Base-by-base conservation (phyloP, 1,140 invertebrate genomes). In the Zaprionus davidi region DNA sequence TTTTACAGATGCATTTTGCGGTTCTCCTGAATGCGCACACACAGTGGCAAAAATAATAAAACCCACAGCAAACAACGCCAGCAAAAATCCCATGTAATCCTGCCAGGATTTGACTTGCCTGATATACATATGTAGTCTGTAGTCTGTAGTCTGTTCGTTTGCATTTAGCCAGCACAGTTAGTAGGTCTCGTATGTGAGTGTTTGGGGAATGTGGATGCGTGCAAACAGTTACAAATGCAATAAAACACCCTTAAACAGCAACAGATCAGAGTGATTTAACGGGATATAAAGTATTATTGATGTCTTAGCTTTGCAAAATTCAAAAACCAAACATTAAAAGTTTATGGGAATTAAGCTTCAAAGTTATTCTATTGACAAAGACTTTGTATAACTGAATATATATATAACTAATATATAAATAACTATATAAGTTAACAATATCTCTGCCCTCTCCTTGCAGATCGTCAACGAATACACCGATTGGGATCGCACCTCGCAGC, bases 401-500 rank as follows among this genome's bases (percentile, higher is more conserved):
- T 22, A 22, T 28, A 6, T 7, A 28, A 28, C 26, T 28, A 6
- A 28, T 6, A 28, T 7, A 6, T 28, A 28, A 28, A 28, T 6
- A 7, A 6, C 7, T 6, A 28, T 7, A 6, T 28, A 28, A 28
- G 26, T 7, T 31, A 9, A 9, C 2, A 31, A 9, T 31, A 31
- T 9, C 38, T 49, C 22, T 11, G 26, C 9, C 7, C 5, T 36
- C 28, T 41, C 58, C 53, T 0, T 71, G 3, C 70, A 94, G 94
- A 93, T 98, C 24, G 96, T 99, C 41, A 99, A 99, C 91, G 98
- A 99, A 84, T 99, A 99, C 91, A 99, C 98, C 11, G 98, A 99
- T 92, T 99, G 98, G 98, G 97, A 98, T 91, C 94, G 97, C 92
- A 98, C 98, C 2, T 96, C 97, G 2, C 95, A 97, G 90, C 97